These are phyloP conservation scores for Ditylenchus weischeri DNA, from an alignment of 2,888 invertebrate genomes.

Conservation along the genomic window DNA sequence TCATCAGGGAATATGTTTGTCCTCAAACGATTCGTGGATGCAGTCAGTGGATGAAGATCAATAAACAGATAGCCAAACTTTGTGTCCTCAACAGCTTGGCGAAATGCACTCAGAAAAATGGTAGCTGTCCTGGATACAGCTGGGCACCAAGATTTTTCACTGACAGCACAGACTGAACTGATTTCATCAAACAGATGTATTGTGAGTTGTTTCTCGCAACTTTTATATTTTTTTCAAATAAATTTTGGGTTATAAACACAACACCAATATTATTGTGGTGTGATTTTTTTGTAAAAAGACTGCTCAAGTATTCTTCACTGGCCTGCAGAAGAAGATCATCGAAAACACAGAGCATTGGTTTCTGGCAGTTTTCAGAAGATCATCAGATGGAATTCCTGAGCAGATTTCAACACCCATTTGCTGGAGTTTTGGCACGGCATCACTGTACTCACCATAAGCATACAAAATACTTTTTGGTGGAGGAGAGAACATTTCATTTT, in stretches of 20 bases:
- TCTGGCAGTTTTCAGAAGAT: slow-evolving; percentile 3
- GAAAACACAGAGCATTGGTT: slow-evolving; percentile 19
- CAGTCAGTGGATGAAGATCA: background rate
- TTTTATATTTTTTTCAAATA: slow-evolving; percentile 21
- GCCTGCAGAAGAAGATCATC: slow-evolving; percentile 21
- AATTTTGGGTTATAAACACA: slow-evolving; percentile 26
- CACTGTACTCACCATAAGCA: slow-evolving; percentile 11
- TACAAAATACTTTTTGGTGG: slow-evolving; percentile 10
- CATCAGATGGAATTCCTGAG: slow-evolving; percentile 19
- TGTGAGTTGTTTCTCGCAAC: slow-evolving; percentile 25
- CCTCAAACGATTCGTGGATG: background rate
- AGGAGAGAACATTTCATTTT: slow-evolving; percentile 9
- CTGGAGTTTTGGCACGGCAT: slow-evolving; percentile 17
- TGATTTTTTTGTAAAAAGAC: slow-evolving; percentile 26
- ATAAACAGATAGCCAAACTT: background rate
- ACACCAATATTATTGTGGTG: background rate
- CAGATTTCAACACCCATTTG: slow-evolving; percentile 12
- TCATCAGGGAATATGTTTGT: slow-evolving; percentile 1
- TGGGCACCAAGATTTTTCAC: background rate
- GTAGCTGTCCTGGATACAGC: background rate
- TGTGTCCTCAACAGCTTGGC: background rate
- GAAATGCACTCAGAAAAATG: background rate
- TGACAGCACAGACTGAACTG: background rate
- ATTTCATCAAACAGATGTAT: slow-evolving; percentile 24
- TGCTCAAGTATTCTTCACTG: slow-evolving; percentile 12